These are phyloP conservation scores for Gadopsis bispinosus DNA, from an alignment of 2,797 vertebrate genomes.

Conservation along the genomic window DNA sequence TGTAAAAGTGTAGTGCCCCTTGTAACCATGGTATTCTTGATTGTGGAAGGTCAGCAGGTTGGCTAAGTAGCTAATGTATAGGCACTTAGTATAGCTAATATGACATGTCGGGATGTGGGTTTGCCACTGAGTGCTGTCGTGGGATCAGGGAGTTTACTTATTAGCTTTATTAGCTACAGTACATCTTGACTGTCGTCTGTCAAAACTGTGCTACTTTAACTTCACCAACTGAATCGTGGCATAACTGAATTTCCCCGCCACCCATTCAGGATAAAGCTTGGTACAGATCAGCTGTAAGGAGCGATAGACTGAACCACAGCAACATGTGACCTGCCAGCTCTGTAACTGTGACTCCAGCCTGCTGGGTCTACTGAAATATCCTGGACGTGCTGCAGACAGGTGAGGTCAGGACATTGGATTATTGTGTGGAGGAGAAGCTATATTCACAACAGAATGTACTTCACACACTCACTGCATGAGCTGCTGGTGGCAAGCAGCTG, in stretches of 20 bases:
- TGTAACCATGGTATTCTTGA: not conserved
- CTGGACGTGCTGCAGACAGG: slow-evolving; percentile 3
- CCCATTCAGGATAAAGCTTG: slow-evolving; percentile 26
- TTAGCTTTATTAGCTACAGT: not conserved
- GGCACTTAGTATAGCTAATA: not conserved
- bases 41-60: not conserved
- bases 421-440: slow-evolving; percentile 22
- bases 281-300: slow-evolving; percentile 40
- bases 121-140: not conserved
- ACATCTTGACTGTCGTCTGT: not conserved
- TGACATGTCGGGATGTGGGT: not conserved
- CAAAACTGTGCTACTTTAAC: not conserved
- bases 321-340: not conserved
- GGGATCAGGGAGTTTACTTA: not conserved
- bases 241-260: slow-evolving; percentile 22
- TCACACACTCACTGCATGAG: slow-evolving; percentile 9
- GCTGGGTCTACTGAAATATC: not conserved
- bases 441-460: slow-evolving; percentile 21
- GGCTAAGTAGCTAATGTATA: not conserved
- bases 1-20: not conserved
- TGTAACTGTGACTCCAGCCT: not conserved
- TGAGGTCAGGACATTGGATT: slow-evolving; percentile 47
- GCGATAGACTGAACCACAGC: not conserved
- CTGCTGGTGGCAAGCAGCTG: not conserved
- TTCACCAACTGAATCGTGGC: slow-evolving; percentile 10